Evolutionary conservation across 2,113 vertebrate species (phyloP).

Genomic region (Chamaea fasciata): DNA sequence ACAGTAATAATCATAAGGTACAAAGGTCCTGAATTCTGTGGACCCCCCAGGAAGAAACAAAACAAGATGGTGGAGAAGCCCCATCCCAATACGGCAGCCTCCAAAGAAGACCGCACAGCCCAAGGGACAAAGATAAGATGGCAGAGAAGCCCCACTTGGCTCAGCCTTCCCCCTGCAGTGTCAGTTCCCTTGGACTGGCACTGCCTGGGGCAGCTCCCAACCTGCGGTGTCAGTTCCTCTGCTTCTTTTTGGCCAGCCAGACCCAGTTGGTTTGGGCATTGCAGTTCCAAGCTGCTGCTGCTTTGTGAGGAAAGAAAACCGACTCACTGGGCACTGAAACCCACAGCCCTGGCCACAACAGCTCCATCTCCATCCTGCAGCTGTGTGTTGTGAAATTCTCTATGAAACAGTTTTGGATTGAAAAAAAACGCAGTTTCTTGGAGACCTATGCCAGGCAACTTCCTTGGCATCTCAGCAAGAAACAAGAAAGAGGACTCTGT

Average conservation of each 20-base stretch:
- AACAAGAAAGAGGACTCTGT: not conserved
- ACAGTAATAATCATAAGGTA: not conserved
- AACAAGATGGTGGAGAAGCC: not conserved
- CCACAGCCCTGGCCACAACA: no score
- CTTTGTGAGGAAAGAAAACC: no score
- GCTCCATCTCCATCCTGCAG: no score
- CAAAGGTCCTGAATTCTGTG: not conserved
- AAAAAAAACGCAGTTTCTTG: no score
- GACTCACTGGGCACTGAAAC: no score
- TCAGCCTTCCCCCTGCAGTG: not conserved
- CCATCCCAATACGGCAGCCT: no score
- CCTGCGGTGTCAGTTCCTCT: not conserved
- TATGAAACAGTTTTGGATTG: no score
- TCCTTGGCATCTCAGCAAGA: not conserved
- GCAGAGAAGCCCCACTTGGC: not conserved
- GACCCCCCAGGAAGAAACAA: not conserved
- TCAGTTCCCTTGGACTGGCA: not conserved
- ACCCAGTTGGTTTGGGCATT: no score
- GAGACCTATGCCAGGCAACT: no score
- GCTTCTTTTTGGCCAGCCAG: not conserved
- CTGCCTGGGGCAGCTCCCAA: not conserved
- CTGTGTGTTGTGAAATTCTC: no score
- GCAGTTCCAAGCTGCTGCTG: no score
- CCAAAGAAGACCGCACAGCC: accelerated
- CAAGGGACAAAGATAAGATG: not conserved